Evolutionary conservation across 1,140 invertebrate genomes (phyloP), one percentile per base, ranked within the genome.

Genomic region (Leptestheria dahalacensis): DNA sequence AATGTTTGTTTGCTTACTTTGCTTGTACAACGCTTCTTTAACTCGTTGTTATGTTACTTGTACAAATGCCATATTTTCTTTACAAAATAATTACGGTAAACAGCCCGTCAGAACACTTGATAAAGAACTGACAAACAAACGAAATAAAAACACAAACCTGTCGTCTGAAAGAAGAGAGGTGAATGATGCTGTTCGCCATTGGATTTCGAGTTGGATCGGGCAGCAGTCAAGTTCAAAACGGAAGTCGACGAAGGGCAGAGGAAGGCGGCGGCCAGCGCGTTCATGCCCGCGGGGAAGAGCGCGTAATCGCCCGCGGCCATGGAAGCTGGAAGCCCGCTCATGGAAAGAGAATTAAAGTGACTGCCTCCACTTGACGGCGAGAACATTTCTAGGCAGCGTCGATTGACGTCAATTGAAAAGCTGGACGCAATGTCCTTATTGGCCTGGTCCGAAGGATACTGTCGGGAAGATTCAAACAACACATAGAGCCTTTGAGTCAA

Each of bases 141-240:
- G n/a, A 50, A 50, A 50, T 50, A 10, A 49, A 60, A 51, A 18
- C 20, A 26, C 21, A 24, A 49, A 62, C 51, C 57, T 20, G 53
- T 63, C 3, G 53, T 53, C 57, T 57, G 61, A 53, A 63, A 61
- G 52, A 52, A 61, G 21, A 56, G 61, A 20, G 59, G 57, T 24
- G 55, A 47, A 18, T 50, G 48, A 48, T 63, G 53, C 23, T 60
- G 46, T 18, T 59, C 49, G 29, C 52, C 49, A 23, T 28, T 53
- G n/a, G 26, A 41, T 50, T 41, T 41, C 6, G 33, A 6, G 28
- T 21, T 41, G 23, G 41, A 49, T n/a, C 58, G 28, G 12, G 26
- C 25, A 15, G 15, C 33, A 29, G 12, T 51, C 48, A 60, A 10
- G 58, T 52, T 29, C 24, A 60, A 51, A 29, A 23, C 51, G 9